These are phyloP conservation scores for Xestoiulus laeticollis DNA, from an alignment of 2,888 invertebrate species.

Conservation along the genomic window DNA sequence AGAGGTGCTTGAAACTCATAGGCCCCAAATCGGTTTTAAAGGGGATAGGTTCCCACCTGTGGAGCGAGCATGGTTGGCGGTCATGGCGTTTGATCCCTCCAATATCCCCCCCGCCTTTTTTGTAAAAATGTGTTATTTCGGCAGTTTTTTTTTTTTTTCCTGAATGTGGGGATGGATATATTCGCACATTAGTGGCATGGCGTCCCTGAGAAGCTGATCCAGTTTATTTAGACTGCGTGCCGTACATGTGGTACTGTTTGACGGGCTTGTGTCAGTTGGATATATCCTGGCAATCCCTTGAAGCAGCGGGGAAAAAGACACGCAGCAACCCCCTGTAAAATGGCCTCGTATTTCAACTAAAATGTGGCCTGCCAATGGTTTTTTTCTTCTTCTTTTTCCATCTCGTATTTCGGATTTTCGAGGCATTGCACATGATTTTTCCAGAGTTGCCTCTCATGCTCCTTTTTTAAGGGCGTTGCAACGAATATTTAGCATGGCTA, in stretches of 20 bases:
- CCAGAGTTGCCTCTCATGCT: not conserved
- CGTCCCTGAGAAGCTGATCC: not conserved
- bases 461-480: constrained; percentile 25
- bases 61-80: not conserved
- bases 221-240: not conserved
- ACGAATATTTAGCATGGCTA: constrained; percentile 19
- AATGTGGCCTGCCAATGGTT: not conserved
- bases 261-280: not conserved
- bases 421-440: not conserved
- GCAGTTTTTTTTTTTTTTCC: constrained; percentile 13
- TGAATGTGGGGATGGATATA: not conserved
- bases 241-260: constrained; percentile 7
- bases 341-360: not conserved
- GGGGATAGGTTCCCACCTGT: not conserved
- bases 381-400: not conserved
- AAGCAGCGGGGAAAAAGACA: not conserved
- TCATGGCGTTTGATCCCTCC: constrained; percentile 6
- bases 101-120: not conserved
- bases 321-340: not conserved
- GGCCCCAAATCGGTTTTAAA: not conserved
- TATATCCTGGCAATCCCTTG: not conserved
- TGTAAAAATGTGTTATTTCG: not conserved
- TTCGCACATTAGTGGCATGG: not conserved
- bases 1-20: not conserved
- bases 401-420: not conserved